Conservation (phyloP, 2,888 invertebrate species). For the Cryptocheilus praepositus region DNA sequence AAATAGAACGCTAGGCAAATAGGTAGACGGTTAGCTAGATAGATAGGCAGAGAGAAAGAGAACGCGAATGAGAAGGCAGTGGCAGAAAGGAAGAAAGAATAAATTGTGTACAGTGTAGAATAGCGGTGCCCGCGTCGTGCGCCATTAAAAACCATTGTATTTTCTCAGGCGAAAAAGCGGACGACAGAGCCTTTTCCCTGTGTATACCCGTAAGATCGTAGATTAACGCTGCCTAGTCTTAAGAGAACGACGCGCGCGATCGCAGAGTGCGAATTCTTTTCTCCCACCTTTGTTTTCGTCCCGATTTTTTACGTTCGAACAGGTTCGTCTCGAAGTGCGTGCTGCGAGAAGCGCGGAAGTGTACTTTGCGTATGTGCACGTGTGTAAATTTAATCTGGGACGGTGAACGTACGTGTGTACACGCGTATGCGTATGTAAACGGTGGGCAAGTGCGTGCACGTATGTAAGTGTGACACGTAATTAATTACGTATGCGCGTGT, state of each 20-base stretch:
- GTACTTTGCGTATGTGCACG: too few relatives aligned
- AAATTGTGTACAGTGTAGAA: conserved; percentile 53
- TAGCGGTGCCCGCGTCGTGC: conserved; percentile 27
- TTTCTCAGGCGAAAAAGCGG: conserved; percentile 23
- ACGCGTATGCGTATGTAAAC: neutral
- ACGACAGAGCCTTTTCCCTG: conserved; percentile 27
- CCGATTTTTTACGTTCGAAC: too few relatives aligned
- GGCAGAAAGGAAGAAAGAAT: neutral
- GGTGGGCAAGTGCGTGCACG: conserved; percentile 22
- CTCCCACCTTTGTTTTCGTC: too few relatives aligned
- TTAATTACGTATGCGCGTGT: conserved; percentile 1
- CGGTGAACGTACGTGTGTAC: too few relatives aligned
- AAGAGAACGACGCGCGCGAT: conserved; percentile 31
- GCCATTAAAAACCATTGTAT: conserved; percentile 29
- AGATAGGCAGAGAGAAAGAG: conserved; percentile 8
- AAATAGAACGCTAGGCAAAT: neutral
- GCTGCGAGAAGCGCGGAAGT: too few relatives aligned
- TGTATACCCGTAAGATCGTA: conserved; percentile 31
- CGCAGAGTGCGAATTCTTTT: conserved; percentile 4
- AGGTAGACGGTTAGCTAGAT: conserved; percentile 6
- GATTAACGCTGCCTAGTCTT: conserved; percentile 42
- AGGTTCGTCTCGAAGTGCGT: neutral
- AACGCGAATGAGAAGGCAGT: conserved; percentile 5
- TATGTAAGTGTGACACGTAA: conserved; percentile 17
- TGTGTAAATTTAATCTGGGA: too few relatives aligned